phyloP scores from a whole-genome alignment of 2,888 invertebrate genomes.

The Thymelicus acteon region DNA sequence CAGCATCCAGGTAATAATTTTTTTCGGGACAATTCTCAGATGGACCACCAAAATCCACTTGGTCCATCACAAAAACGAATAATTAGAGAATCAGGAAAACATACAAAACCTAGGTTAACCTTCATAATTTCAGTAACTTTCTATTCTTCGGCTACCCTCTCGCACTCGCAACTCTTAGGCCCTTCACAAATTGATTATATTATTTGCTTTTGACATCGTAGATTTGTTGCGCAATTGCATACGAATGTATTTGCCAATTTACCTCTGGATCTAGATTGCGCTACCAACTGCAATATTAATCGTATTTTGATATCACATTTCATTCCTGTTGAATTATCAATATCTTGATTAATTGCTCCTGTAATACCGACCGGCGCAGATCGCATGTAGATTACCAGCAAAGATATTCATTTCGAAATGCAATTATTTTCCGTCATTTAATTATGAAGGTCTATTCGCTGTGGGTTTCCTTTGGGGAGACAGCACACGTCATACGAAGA shows the following conservation, averaged over 20 bases:
- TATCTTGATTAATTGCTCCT: conserved; percentile 37
- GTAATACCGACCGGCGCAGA: conserved; percentile 29
- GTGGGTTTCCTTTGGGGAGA: background rate
- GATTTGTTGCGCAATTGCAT: background rate
- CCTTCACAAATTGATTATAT: background rate
- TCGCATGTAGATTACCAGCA: conserved; percentile 30
- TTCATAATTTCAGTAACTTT: no score
- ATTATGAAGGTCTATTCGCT: conserved; percentile 29
- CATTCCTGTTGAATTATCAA: conserved; percentile 38
- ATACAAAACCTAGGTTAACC: no score
- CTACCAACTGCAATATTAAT: conserved; percentile 32
- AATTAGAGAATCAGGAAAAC: no score
- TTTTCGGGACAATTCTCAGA: no score
- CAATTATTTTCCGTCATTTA: conserved; percentile 37
- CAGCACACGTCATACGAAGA: background rate
- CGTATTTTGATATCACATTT: conserved; percentile 38
- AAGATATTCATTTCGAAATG: conserved; percentile 35
- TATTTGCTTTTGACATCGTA: conserved; percentile 3
- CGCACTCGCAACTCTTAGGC: no score
- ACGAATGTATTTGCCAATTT: conserved; percentile 18
- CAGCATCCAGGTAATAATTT: no score
- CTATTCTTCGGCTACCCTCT: no score
- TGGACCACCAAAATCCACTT: no score
- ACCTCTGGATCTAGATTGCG: conserved; percentile 25
- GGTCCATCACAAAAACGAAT: no score